phyloP scores from a whole-genome alignment of 2,797 vertebrate genomes.

The Xiphorhynchus erythropygius region DNA sequence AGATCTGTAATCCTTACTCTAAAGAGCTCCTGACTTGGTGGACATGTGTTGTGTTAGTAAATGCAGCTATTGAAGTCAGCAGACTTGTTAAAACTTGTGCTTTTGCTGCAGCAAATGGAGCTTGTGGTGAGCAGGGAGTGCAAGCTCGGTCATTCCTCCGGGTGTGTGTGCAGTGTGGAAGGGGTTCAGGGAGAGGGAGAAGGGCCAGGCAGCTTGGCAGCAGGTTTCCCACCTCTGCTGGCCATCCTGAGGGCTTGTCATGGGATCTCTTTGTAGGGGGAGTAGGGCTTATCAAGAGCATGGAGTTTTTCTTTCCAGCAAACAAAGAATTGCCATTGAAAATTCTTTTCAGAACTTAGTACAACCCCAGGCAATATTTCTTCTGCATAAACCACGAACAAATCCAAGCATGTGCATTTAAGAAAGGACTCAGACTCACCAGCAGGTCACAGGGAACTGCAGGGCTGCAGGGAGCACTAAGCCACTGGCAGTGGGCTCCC shows the following conservation, averaged over 20 bases:
- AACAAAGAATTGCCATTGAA: not conserved
- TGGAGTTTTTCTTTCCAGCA: not conserved
- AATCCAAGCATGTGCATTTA: not conserved
- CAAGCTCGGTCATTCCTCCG: not conserved
- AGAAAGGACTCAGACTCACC: not conserved
- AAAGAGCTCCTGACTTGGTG: slow-evolving; percentile 42
- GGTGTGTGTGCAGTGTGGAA: not conserved
- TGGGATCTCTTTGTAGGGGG: not conserved
- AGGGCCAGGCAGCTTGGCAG: not conserved
- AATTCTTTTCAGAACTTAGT: slow-evolving; percentile 10
- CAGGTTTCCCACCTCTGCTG: not conserved
- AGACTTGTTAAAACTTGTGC: slow-evolving; percentile 61
- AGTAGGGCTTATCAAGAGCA: not conserved
- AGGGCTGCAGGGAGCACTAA: not conserved
- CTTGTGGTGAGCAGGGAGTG: not conserved
- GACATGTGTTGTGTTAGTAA: slow-evolving; percentile 53
- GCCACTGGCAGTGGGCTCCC: not conserved
- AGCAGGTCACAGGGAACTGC: not conserved
- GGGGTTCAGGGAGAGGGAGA: not conserved
- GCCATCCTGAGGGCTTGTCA: not conserved
- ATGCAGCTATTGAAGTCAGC: slow-evolving; percentile 46
- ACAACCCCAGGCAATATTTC: not conserved
- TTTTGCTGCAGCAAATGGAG: not conserved
- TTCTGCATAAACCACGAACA: not conserved
- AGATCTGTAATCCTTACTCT: slow-evolving; percentile 52